phyloP scores from a whole-genome alignment of 2,797 vertebrate species.

The Diplodus puntazzo region DNA sequence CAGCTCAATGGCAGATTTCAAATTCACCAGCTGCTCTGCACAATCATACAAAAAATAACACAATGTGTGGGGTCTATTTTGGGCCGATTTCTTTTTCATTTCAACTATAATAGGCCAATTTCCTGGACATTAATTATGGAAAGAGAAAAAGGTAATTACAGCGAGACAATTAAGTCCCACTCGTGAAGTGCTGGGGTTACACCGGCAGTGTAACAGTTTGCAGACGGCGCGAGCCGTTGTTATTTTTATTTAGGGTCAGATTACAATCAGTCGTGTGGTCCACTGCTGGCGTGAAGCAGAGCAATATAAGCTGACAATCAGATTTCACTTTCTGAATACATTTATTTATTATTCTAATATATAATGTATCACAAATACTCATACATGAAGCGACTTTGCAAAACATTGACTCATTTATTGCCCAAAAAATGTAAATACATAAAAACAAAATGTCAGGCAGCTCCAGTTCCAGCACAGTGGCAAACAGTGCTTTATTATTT shows the following conservation, averaged over 20 bases:
- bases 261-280: not conserved
- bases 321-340: not conserved
- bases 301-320: not conserved
- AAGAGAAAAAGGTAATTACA: slow-evolving; percentile 14
- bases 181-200: not conserved
- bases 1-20: not conserved
- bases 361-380: not conserved
- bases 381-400: not conserved
- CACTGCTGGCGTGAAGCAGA: not conserved
- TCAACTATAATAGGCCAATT: slow-evolving; percentile 16
- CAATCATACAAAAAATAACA: not conserved
- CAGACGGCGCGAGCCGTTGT: not conserved
- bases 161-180: slow-evolving; percentile 5
- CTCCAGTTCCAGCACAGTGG: not conserved
- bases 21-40: not conserved
- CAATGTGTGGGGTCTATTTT: not conserved
- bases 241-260: slow-evolving; percentile 3
- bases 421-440: not conserved
- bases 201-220: not conserved
- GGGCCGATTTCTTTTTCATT: not conserved
- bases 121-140: slow-evolving; percentile 19
- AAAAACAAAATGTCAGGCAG: not conserved
- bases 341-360: not conserved
- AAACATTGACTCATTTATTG: not conserved
- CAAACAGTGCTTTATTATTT: not conserved